Conservation (phyloP, 1,140 invertebrate genomes). For the Agrilus planipennis region DNA sequence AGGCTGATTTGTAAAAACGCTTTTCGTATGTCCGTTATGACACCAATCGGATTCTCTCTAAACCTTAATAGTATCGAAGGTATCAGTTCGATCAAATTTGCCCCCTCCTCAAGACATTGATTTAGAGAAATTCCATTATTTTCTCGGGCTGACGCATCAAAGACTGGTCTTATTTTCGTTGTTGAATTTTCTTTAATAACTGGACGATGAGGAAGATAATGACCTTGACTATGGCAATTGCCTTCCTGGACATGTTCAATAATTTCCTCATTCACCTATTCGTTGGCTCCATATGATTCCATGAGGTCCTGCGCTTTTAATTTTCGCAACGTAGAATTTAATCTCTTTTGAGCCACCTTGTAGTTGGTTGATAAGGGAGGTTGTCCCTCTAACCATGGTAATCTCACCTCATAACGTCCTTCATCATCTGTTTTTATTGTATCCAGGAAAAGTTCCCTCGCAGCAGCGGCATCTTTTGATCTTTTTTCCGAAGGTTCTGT, state of each 20-base stretch:
- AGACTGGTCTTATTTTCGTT: conserved; percentile 8
- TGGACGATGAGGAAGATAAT: conserved; percentile 12
- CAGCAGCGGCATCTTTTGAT: background rate
- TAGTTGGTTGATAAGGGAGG: conserved; percentile 4
- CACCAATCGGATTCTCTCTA: conserved; percentile 22
- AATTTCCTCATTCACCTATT: conserved; percentile 9
- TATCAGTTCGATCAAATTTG: conserved; percentile 27
- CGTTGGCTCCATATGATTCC: conserved; percentile 8
- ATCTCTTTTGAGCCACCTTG: conserved; percentile 9
- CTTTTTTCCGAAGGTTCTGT: conserved; percentile 6
- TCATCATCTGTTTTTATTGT: background rate
- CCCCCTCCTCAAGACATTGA: conserved; percentile 26
- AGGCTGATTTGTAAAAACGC: conserved; percentile 31
- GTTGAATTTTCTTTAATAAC: conserved; percentile 8
- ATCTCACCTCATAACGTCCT: conserved; percentile 9
- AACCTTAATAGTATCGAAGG: conserved; percentile 29
- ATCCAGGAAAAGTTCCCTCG: too few species aligned
- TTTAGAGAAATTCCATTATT: conserved; percentile 25
- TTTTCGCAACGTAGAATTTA: conserved; percentile 6
- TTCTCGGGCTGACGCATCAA: conserved; percentile 16
- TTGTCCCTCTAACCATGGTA: conserved; percentile 11
- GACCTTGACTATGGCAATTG: background rate
- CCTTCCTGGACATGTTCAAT: conserved; percentile 1
- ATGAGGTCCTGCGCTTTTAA: conserved; percentile 4
- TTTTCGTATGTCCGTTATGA: conserved; percentile 31